phyloP scores from a whole-genome alignment of 2,113 vertebrate genomes.

The Sinocyclocheilus grahami region DNA sequence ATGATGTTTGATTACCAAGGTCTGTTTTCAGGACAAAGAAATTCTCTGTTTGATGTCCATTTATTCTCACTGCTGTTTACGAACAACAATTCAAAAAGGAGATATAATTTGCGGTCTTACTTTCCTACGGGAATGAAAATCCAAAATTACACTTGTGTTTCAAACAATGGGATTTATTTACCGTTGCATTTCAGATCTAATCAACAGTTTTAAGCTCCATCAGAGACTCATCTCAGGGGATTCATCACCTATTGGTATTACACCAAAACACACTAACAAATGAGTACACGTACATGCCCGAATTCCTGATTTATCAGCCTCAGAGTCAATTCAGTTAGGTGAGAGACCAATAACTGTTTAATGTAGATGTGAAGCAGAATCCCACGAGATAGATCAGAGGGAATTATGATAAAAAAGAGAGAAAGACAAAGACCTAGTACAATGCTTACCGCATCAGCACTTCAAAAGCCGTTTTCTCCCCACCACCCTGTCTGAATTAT shows the following conservation, averaged over 20 bases:
- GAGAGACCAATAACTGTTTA: conserved; percentile 10
- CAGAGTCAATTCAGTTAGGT: neutral
- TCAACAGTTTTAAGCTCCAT: conserved; percentile 19
- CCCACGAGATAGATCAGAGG: conserved; percentile 24
- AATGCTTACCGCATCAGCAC: conserved; percentile 13
- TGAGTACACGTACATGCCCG: neutral
- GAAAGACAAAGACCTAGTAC: neutral
- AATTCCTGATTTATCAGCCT: neutral
- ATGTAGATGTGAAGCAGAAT: conserved; percentile 20
- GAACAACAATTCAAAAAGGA: neutral
- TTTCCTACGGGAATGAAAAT: neutral
- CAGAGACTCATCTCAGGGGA: conserved; percentile 10
- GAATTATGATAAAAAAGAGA: conserved; percentile 21
- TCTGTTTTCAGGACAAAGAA: no score
- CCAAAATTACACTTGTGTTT: neutral
- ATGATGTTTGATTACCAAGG: neutral
- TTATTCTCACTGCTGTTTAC: neutral
- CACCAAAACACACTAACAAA: conserved; percentile 11
- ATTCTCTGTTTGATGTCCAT: neutral
- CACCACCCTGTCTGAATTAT: conserved; percentile 11
- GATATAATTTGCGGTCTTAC: neutral
- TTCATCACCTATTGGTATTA: neutral
- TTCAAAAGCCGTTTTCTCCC: neutral
- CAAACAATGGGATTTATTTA: conserved; percentile 29
- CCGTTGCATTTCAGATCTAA: conserved; percentile 27